A percentile compares a stretch with the other conserved stretches of the same genome.
Evolutionary conservation across 2,888 invertebrate species (phyloP).

Genomic region (Amphipoea lucens): DNA sequence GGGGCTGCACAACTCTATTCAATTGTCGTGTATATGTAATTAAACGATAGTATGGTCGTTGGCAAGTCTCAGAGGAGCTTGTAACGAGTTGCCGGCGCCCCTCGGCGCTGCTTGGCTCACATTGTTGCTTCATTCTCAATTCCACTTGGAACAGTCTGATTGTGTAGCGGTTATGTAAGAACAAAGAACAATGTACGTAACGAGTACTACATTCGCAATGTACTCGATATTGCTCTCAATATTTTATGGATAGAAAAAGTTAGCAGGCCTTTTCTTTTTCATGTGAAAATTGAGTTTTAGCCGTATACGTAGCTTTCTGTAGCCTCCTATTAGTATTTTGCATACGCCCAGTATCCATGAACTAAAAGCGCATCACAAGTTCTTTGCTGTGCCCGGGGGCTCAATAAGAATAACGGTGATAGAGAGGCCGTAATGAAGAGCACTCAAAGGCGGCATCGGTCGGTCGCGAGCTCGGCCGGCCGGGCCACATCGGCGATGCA

Average conservation of each 20-base stretch:
- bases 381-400: slow-evolving; percentile 67
- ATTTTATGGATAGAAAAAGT: background rate
- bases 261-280: background rate
- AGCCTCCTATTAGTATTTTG: slow-evolving; percentile 11
- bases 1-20: slow-evolving; percentile 66
- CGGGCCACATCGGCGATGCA: slow-evolving; percentile 82
- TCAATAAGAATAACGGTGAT: slow-evolving; percentile 82
- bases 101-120: slow-evolving; percentile 65
- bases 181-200: slow-evolving; percentile 44
- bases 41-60: slow-evolving; percentile 76
- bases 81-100: slow-evolving; percentile 73
- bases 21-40: slow-evolving; percentile 75
- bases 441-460: slow-evolving; percentile 79
- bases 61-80: slow-evolving; percentile 73
- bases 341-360: slow-evolving; percentile 19
- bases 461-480: slow-evolving; percentile 72
- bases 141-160: slow-evolving; percentile 68
- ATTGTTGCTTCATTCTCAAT: slow-evolving; percentile 75
- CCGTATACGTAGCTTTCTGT: background rate
- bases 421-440: slow-evolving; percentile 85
- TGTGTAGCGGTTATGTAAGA: slow-evolving; percentile 40
- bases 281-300: slow-evolving; percentile 6
- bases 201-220: slow-evolving; percentile 20
- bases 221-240: background rate
- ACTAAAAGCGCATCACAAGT: slow-evolving; percentile 27